Evolutionary conservation across 2,888 invertebrate genomes (phyloP), one percentile per base, ranked within the genome.

Genomic region (Thera britannica): DNA sequence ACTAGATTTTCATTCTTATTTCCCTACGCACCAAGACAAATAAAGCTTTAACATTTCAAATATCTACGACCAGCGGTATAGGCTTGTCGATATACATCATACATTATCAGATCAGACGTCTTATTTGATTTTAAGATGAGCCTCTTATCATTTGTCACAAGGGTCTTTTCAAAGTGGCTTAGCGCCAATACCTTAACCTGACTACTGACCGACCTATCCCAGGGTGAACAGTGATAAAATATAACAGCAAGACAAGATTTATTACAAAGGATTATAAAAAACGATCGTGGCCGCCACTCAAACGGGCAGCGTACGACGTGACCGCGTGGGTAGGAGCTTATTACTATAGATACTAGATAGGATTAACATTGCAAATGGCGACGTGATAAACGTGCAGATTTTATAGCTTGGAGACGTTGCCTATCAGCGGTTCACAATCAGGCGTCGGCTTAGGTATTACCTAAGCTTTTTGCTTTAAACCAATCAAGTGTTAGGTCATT

Each of bases 321-420:
- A 38, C 44, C 57, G 51, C 56, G 52, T 56, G 61, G 66, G 52
- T 57, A 56, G 60, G 23, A 3, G 34, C 35, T 56, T 56, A 55
- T 46, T 46, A 59, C 55, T 44, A 51, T 57, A 34, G n/a, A n/a
- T n/a, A n/a, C n/a, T 12, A 41, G 66, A 35, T 12, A 41, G 66
- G 65, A 65, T 57, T 61, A 51, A 36, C 35, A 57, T 57, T 36
- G 11, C 34, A 59, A 60, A 60, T 51, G 51, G 57, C 51, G 61
- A 51, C 61, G 56, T 56, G 41, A 51, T 65, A 44, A 60, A 44
- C 56, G 61, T 54, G 44, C 44, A 46, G 44, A 54, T 54, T 52
- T 61, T 44, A 54, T 51, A 9, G 41, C 35, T 11, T 54, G 36
- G 9, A 46, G 44, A 46, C 1, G 9, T 9, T 46, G 44, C 6